phyloP scores from a whole-genome alignment of 2,113 vertebrate species.

The Paradisaea rubra region DNA sequence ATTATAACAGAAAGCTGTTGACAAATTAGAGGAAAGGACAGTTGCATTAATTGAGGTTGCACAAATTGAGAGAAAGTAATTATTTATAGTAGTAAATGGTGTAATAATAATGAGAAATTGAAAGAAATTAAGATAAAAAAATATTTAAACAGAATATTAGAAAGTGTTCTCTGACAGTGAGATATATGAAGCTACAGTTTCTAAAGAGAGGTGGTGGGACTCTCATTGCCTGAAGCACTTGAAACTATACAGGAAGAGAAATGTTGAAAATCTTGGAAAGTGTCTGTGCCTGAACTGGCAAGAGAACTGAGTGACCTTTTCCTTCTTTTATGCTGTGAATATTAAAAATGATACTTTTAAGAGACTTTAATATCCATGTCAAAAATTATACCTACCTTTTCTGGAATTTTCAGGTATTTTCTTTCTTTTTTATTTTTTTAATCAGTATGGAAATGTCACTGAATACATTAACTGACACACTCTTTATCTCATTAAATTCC shows the following conservation, averaged over 20 bases:
- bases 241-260: background rate
- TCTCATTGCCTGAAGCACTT: background rate
- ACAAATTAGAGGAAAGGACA: background rate
- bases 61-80: background rate
- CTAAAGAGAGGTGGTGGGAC: background rate
- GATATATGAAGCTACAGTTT: background rate
- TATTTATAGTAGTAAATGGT: background rate
- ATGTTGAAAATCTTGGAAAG: background rate
- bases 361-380: slow-evolving; percentile 2
- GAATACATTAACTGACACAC: slow-evolving; percentile 2
- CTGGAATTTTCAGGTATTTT: slow-evolving; percentile 1
- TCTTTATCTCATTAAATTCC: slow-evolving; percentile 15
- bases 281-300: background rate
- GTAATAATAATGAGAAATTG: background rate
- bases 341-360: slow-evolving; percentile 1
- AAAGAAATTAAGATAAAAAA: background rate
- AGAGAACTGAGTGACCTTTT: slow-evolving; percentile 28
- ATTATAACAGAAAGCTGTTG: background rate
- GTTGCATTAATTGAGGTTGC: background rate
- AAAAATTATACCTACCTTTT: slow-evolving; percentile 20
- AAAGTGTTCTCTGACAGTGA: background rate
- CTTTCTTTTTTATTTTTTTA: background rate
- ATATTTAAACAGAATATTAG: background rate
- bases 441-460: slow-evolving; percentile 43
- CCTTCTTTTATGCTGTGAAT: slow-evolving; percentile 21